Percentiles rank a stretch among this genome's conserved stretches.
phyloP scores from a whole-genome alignment of 2,888 invertebrate species.

The Drosophila demipolita region DNA sequence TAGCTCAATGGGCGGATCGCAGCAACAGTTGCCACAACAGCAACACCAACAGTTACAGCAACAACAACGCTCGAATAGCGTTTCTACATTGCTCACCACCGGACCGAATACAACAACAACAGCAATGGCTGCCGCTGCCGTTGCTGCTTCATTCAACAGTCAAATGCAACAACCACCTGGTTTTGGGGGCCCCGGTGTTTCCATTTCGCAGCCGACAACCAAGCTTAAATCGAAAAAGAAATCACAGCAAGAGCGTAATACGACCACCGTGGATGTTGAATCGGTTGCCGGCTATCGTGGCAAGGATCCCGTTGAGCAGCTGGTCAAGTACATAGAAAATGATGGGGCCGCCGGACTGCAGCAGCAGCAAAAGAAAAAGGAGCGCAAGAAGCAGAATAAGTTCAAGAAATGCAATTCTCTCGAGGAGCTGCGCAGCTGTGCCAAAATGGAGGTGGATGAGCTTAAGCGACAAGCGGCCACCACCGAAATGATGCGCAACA shows the following conservation, averaged over 20 bases:
- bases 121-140: slow-evolving; percentile 66
- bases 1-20: slow-evolving; percentile 84
- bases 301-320: slow-evolving; percentile 90
- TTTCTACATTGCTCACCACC: slow-evolving; percentile 56
- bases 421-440: slow-evolving; percentile 91
- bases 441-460: slow-evolving; percentile 90
- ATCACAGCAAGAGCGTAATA: slow-evolving; percentile 86
- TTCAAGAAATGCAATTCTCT: slow-evolving; percentile 91
- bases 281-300: slow-evolving; percentile 92
- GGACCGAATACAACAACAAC: slow-evolving; percentile 60
- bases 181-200: not conserved
- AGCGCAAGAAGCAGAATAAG: slow-evolving; percentile 85
- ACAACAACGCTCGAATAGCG: slow-evolving; percentile 57
- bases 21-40: slow-evolving; percentile 2
- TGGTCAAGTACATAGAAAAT: slow-evolving; percentile 92
- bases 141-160: slow-evolving; percentile 64
- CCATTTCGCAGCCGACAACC: slow-evolving; percentile 54
- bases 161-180: slow-evolving; percentile 57
- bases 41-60: slow-evolving; percentile 33
- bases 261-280: slow-evolving; percentile 85
- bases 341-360: slow-evolving; percentile 59
- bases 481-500: slow-evolving; percentile 82
- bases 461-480: slow-evolving; percentile 83
- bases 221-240: slow-evolving; percentile 85
- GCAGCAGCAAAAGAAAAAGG: slow-evolving; percentile 85